Evolutionary conservation across 2,888 invertebrate species (phyloP).

Genomic region (Saturnia pavonia): DNA sequence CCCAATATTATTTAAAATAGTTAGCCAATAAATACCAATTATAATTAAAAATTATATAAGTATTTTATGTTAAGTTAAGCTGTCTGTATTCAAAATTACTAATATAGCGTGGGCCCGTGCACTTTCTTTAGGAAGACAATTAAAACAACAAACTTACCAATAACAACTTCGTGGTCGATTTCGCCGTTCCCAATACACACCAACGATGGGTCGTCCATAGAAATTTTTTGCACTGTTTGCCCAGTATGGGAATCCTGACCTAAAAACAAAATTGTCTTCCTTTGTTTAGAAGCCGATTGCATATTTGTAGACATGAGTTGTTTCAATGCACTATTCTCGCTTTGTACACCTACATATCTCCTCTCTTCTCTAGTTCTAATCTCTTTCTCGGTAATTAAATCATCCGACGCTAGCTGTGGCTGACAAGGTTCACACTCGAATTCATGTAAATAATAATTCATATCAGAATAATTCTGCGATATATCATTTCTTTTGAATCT

Average conservation of each 20-base stretch:
- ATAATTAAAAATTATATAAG: no score
- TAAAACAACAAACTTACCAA: conserved; percentile 46
- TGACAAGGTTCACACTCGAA: conserved; percentile 61
- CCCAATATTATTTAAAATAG: no score
- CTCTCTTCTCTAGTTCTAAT: conserved; percentile 46
- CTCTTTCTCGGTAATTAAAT: conserved; percentile 59
- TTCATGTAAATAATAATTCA: not conserved
- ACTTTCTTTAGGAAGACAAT: not conserved
- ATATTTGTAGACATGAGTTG: conserved; percentile 69
- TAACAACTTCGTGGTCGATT: conserved; percentile 44
- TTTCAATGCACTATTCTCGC: conserved; percentile 61
- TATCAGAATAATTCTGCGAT: conserved; percentile 33
- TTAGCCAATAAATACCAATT: no score
- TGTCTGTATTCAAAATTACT: no score
- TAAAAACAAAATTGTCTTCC: conserved; percentile 66
- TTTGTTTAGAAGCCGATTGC: conserved; percentile 59
- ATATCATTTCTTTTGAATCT: conserved; percentile 39
- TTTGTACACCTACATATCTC: conserved; percentile 47
- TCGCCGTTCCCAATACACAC: conserved; percentile 47
- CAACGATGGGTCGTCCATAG: conserved; percentile 57
- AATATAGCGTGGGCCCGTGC: no score
- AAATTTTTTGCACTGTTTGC: conserved; percentile 71
- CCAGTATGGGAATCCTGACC: conserved; percentile 62
- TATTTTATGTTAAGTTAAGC: no score
- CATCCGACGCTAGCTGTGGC: conserved; percentile 61